Evolutionary conservation across 1,140 invertebrate genomes (phyloP).

Genomic region (Neocloeon triangulifer): DNA sequence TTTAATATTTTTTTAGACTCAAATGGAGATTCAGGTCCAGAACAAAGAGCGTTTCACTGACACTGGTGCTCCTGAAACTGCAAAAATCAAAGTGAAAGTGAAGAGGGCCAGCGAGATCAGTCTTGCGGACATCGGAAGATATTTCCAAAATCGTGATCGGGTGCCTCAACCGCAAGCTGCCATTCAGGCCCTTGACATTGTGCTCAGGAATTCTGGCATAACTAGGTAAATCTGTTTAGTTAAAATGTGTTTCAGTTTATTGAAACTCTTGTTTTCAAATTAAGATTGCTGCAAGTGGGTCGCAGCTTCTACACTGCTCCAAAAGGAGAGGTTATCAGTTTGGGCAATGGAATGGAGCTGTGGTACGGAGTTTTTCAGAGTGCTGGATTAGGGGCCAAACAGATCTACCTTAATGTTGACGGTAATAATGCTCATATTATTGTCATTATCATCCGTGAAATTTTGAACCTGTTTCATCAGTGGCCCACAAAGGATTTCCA

Average conservation of each 20-base stretch:
- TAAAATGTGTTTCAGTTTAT: too few species aligned
- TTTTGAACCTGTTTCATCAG: conserved; percentile 21
- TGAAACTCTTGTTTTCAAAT: too few species aligned
- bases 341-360: conserved; percentile 39
- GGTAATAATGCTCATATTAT: too few species aligned
- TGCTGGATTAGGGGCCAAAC: conserved; percentile 40
- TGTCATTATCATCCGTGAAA: too few species aligned
- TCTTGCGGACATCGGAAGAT: conserved; percentile 24
- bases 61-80: too few species aligned
- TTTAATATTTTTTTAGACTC: conserved; percentile 6
- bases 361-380: conserved; percentile 52
- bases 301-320: conserved; percentile 26
- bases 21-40: conserved; percentile 11
- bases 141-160: conserved; percentile 19
- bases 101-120: conserved; percentile 27
- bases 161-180: conserved; percentile 46
- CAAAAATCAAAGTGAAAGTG: conserved; percentile 29
- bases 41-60: conserved; percentile 19
- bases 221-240: too few species aligned
- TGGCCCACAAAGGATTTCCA: conserved; percentile 43
- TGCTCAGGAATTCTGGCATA: conserved; percentile 47
- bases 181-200: conserved; percentile 59
- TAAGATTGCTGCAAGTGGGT: conserved; percentile 25
- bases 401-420: conserved; percentile 54
- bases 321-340: conserved; percentile 14